Conservation (phyloP, 2,797 vertebrate genomes). For the Lepus oiostolus region DNA sequence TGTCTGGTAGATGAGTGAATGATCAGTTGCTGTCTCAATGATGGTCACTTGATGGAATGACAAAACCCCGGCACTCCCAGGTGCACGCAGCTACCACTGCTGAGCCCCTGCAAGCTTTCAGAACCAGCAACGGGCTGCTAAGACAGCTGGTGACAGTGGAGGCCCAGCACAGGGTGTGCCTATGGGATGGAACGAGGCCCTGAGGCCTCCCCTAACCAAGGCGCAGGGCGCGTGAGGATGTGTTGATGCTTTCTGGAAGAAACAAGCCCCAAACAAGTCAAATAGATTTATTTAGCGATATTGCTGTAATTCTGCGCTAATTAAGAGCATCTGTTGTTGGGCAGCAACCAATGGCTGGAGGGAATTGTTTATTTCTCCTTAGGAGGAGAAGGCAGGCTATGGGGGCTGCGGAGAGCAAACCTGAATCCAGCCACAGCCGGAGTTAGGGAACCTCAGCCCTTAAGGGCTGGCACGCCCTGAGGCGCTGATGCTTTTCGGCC, state of each 20-base stretch:
- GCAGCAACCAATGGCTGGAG: constrained; percentile 55
- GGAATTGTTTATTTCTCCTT: constrained; percentile 67
- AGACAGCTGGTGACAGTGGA: background rate
- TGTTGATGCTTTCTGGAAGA: constrained; percentile 58
- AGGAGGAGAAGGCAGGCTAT: background rate
- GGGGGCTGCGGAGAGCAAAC: background rate
- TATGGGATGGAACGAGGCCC: background rate
- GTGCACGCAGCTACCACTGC: background rate
- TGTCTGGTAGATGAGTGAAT: background rate
- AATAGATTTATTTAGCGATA: constrained; percentile 77
- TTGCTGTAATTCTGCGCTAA: constrained; percentile 71
- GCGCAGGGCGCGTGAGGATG: background rate
- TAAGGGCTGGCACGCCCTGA: background rate
- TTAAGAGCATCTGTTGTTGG: constrained; percentile 77
- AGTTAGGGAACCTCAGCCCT: no score
- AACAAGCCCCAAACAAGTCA: constrained; percentile 73
- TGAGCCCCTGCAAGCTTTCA: constrained; percentile 2
- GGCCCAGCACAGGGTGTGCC: background rate
- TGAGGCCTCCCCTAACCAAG: no score
- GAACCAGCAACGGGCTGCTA: background rate
- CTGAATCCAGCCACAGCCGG: background rate
- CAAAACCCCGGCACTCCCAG: background rate
- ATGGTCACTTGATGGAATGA: background rate
- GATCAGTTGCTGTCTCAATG: background rate
- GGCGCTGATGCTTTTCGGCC: background rate